A percentile compares a stretch with the other conserved stretches of the same genome.
Evolutionary conservation across 2,888 invertebrate genomes (phyloP).

Genomic region (Hypena proboscidalis): DNA sequence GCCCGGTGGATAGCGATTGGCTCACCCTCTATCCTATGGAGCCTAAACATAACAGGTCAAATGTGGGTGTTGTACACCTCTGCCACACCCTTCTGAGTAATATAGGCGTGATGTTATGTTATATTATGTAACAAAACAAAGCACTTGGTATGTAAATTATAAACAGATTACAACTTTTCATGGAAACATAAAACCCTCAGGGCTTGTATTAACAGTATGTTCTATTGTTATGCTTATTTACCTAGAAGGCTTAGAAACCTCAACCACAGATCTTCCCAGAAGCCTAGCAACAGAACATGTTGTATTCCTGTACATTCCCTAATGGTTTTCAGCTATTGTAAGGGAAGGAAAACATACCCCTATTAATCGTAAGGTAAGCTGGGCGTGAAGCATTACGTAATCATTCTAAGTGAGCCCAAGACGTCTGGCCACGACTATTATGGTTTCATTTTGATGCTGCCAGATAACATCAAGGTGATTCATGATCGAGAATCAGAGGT

Average conservation of each 20-base stretch:
- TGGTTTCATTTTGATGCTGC: constrained; percentile 45
- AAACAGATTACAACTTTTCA: no score
- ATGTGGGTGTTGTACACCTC: no score
- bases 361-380: constrained; percentile 47
- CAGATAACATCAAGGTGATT: constrained; percentile 49
- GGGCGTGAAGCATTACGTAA: constrained; percentile 40
- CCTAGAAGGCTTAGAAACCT: constrained; percentile 1
- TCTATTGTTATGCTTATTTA: no score
- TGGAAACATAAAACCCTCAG: no score
- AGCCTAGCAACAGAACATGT: constrained; percentile 9
- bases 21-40: no score
- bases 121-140: no score
- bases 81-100: no score
- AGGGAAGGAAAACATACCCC: constrained; percentile 38
- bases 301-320: constrained; percentile 6
- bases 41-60: no score
- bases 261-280: constrained; percentile 6
- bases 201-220: no score
- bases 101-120: no score
- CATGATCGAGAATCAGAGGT: constrained; percentile 38
- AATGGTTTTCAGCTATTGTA: constrained; percentile 29
- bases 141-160: no score
- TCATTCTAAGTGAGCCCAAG: constrained; percentile 43
- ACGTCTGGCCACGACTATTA: constrained; percentile 46
- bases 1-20: no score